Evolutionary conservation across 2,888 invertebrate species (phyloP), one percentile per base, ranked within the genome.

Genomic region (Cancer borealis): DNA sequence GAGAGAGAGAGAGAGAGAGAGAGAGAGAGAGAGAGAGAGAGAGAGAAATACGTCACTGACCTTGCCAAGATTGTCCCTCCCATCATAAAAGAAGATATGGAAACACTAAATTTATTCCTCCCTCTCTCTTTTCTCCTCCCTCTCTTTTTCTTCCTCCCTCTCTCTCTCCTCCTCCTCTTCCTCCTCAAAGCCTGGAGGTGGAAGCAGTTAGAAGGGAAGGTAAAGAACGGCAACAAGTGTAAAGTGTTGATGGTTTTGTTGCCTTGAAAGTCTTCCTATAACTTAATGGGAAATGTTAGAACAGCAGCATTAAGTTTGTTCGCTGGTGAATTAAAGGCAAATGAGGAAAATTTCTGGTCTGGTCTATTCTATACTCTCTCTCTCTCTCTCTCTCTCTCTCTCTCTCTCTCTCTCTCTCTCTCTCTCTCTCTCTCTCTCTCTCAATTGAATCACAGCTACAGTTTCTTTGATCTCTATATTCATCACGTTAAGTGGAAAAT

Each of bases 381-480:
- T 66, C 66, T 66, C 73, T 73, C 73, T 73, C 73, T 73, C 73
- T 73, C 73, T 73, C 73, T 73, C 73, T 73, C 73, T 73, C 73
- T 73, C 73, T 73, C 73, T 73, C 73, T 73, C 73, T 73, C 73
- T 73, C 73, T 73, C 73, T 73, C 73, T 73, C 73, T 73, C 73
- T 73, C 73, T 73, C 73, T 73, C 73, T 73, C 73, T 73, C 73
- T 73, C 73, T 73, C 73, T 87, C 87, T 87, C 87, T 87, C 87
- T 87, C 45, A 39, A 39, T 87, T 45, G n/a, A 73, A 73, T 73
- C 73, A 73, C 73, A 73, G 73, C 8, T 6, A 26, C 21, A n/a
- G 14, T n/a, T 3, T 4, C 73, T 73, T 73, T 73, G n/a, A 73
- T 73, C 73, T 73, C 73, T 5, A 4, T 26, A 26, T 73, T 26